phyloP scores from a whole-genome alignment of 2,113 vertebrate genomes.

The Neolamprologus ventralis region DNA sequence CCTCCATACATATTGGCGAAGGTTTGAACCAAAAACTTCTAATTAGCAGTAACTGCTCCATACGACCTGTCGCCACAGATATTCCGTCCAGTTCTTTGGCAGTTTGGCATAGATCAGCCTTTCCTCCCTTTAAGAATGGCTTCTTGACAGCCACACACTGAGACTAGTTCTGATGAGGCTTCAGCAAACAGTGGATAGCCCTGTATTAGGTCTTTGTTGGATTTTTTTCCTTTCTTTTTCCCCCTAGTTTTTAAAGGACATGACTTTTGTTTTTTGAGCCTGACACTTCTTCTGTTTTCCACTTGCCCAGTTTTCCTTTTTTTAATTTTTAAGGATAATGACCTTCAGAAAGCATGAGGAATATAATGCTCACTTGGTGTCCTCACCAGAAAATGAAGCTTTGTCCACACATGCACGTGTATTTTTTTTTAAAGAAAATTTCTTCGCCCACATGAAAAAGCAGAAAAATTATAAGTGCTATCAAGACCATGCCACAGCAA shows the following conservation, averaged over 20 bases:
- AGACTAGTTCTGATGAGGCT: neutral
- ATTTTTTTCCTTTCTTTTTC: accelerated
- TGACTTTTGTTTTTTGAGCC: neutral
- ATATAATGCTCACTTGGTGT: neutral
- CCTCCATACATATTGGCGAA: neutral
- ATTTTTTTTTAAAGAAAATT: neutral
- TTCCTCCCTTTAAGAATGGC: neutral
- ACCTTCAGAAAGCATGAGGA: neutral
- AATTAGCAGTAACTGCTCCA: neutral
- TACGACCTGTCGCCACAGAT: neutral
- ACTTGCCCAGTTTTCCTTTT: neutral
- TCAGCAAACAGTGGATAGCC: neutral
- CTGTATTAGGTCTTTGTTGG: neutral
- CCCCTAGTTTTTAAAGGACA: neutral
- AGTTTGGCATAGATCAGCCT: neutral
- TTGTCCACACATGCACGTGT: neutral
- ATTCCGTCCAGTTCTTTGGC: neutral
- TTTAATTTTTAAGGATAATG: neutral
- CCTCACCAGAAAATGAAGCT: neutral
- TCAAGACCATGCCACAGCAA: neutral
- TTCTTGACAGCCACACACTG: neutral
- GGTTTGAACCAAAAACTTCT: neutral
- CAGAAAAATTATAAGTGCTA: neutral
- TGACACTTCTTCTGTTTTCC: neutral
- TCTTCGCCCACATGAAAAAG: neutral